Evolutionary conservation across 2,888 invertebrate genomes (phyloP).

Genomic region (Halictus ligatus): DNA sequence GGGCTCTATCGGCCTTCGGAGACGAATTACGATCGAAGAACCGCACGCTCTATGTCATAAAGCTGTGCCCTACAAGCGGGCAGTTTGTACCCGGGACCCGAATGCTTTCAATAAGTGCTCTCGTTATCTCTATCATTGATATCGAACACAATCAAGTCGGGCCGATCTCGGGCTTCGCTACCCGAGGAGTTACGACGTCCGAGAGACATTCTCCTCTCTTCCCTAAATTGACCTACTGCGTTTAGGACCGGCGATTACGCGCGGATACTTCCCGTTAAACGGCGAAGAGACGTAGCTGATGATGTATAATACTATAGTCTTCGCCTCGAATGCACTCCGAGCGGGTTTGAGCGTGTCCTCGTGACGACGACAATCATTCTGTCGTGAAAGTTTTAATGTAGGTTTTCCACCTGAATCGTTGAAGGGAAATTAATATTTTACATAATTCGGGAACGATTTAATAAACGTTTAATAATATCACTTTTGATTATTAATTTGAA

Average conservation of each 20-base stretch:
- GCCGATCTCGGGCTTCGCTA: neutral
- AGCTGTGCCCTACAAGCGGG: conserved; percentile 43
- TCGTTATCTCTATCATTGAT: conserved; percentile 58
- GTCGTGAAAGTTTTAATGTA: neutral
- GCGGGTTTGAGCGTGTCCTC: neutral
- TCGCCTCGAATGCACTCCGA: neutral
- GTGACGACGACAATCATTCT: neutral
- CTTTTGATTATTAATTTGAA: too few species aligned
- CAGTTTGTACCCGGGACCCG: conserved; percentile 45
- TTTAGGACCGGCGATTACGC: neutral
- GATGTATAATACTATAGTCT: neutral
- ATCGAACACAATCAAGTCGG: conserved; percentile 13
- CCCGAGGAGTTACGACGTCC: neutral
- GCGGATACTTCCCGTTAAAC: neutral
- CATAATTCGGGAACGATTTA: too few species aligned
- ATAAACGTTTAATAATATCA: too few species aligned
- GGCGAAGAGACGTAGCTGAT: neutral
- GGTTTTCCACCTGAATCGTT: too few species aligned
- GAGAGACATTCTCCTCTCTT: neutral
- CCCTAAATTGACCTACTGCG: neutral
- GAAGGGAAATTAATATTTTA: too few species aligned
- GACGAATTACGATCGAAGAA: conserved; percentile 62
- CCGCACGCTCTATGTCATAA: conserved; percentile 50
- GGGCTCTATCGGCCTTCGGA: conserved; percentile 65
- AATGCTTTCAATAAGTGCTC: conserved; percentile 54